Base-by-base conservation (phyloP, 2,797 vertebrate species). In the Phoxinus dragarum region DNA sequence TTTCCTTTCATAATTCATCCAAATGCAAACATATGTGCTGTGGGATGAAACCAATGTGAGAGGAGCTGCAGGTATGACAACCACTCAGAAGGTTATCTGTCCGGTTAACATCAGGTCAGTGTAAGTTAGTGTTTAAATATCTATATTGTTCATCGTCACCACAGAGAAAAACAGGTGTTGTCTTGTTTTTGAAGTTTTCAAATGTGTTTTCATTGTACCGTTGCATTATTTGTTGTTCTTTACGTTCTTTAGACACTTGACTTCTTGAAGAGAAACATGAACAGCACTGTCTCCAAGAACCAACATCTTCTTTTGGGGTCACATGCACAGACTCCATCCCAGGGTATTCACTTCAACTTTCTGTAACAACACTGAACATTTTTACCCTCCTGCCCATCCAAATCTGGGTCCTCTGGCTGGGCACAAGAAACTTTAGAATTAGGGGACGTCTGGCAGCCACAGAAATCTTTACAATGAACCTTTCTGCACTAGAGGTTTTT, bases 391-490 rank as follows among this genome's bases (percentile, higher is more conserved):
- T 83, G 4, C 80, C 74, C 8, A 12, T 83, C 12, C 59, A 83
- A 27, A 66, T 83, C 59, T 79, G 85, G 17, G 81, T 49, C 42
- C 81, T 86, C 69, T 52, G 31, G 31, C 34, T 31, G 19, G 42
- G n/a, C 17, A 36, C n/a, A 11, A 79, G 16, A 9, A 66, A 17
- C 5, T 1, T 17, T n/a, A 66, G 27, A 14, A n/a, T n/a, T 47
- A 34, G 21, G 10, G 76, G 34, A 59, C 11, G 3, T 9, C 77
- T 59, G 36, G 49, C 27, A 71, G 34, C 64, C 2, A 54, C 81
- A 23, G 67, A 86, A 27, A 61, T 86, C 42, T 44, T 86, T 1
- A 71, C 7, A 72, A 47, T 83, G 59, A 83, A 56, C 27, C 2
- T 80, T 14, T 44, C 14, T 6, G 49, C 5, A 8, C 75, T 42